Conservation (phyloP, 2,888 invertebrate species). For the Polymixis flavicincta region DNA sequence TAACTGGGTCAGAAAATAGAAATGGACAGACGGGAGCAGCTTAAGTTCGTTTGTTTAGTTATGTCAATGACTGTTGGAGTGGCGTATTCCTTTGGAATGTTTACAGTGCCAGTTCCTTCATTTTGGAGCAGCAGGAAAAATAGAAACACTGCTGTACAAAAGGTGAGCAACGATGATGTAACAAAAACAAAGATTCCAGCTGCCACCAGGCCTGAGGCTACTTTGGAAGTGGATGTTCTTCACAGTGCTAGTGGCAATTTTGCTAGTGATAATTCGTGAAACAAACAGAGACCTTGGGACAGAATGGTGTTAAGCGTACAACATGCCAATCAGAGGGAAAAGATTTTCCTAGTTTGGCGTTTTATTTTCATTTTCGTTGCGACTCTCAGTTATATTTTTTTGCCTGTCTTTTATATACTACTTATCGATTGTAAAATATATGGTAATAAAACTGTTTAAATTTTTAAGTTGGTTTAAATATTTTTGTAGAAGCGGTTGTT, state of each 20-base stretch:
- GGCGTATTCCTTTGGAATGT: conserved; percentile 80
- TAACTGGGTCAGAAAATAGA: conserved; percentile 58
- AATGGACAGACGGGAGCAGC: conserved; percentile 81
- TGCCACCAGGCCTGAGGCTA: neutral
- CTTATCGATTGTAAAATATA: conserved; percentile 18
- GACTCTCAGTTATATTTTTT: conserved; percentile 23
- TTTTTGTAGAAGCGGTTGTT: neutral
- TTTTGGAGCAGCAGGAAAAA: conserved; percentile 7
- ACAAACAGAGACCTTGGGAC: neutral
- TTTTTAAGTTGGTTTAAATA: neutral
- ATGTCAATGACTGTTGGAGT: conserved; percentile 79
- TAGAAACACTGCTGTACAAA: conserved; percentile 1
- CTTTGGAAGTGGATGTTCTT: conserved; percentile 20
- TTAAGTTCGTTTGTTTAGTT: conserved; percentile 78
- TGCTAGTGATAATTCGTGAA: conserved; percentile 38
- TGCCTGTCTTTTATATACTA: conserved; percentile 17
- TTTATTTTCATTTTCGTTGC: conserved; percentile 19
- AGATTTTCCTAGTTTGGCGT: neutral
- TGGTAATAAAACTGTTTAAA: conserved; percentile 30
- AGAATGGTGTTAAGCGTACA: conserved; percentile 41
- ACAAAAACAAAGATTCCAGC: conserved; percentile 66
- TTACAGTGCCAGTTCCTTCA: conserved; percentile 64
- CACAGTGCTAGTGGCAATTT: conserved; percentile 9
- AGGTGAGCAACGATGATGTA: conserved; percentile 67
- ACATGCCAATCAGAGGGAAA: conserved; percentile 8